A percentile compares a stretch with the other conserved stretches of the same genome.
Evolutionary conservation across 2,797 vertebrate species (phyloP).

Genomic region (Phataginus tricuspis): DNA sequence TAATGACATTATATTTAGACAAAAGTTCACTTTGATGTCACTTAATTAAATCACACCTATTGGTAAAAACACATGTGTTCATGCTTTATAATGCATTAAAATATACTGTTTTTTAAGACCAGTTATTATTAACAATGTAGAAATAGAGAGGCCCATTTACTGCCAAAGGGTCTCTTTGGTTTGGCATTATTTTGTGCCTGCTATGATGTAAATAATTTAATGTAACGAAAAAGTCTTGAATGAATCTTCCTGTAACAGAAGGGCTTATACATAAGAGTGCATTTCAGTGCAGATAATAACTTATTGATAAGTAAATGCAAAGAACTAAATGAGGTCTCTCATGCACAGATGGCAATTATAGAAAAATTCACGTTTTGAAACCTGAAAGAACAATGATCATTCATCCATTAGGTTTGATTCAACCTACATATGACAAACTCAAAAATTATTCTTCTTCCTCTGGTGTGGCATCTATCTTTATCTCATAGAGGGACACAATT

Average conservation of each 20-base stretch:
- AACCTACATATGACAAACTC: neutral
- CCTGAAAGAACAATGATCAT: neutral
- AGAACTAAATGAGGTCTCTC: neutral
- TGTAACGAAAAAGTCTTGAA: neutral
- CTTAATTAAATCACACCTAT: constrained; percentile 17
- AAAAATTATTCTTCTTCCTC: neutral
- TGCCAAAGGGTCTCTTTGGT: neutral
- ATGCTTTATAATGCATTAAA: neutral
- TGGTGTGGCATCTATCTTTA: neutral
- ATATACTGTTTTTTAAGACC: neutral
- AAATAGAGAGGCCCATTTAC: neutral
- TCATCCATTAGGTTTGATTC: neutral
- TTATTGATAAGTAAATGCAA: neutral
- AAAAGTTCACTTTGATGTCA: neutral
- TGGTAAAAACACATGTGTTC: neutral
- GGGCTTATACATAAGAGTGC: neutral
- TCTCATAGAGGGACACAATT: neutral
- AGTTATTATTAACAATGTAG: neutral
- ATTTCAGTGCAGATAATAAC: neutral
- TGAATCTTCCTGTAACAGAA: neutral
- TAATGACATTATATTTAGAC: neutral
- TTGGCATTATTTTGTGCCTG: neutral
- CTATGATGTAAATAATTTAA: neutral
- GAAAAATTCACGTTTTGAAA: neutral
- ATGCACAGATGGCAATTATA: neutral